Evolutionary conservation across 2,888 invertebrate species (phyloP).

Genomic region (Eupeodes latifasciatus): DNA sequence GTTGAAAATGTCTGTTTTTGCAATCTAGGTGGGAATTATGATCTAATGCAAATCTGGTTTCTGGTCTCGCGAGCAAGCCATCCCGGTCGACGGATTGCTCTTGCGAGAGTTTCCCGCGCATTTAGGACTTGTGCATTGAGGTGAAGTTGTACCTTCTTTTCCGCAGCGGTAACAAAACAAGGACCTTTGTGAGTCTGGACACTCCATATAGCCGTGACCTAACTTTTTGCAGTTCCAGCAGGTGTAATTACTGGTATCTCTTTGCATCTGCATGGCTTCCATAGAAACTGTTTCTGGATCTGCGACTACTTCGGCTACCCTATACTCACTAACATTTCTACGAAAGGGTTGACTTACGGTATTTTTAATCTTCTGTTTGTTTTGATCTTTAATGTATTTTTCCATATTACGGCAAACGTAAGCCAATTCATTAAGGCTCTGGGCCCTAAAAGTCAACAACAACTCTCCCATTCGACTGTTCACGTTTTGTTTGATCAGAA

Average conservation of each 20-base stretch:
- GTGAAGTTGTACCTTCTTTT: not conserved
- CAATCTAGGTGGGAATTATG: not conserved
- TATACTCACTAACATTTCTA: too few species aligned
- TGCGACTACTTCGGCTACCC: too few species aligned
- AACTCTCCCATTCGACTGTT: too few species aligned
- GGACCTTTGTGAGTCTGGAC: not conserved
- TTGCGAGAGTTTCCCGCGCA: not conserved
- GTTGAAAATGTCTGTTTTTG: not conserved
- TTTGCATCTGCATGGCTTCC: not conserved
- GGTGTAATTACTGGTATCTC: not conserved
- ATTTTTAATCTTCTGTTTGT: too few species aligned
- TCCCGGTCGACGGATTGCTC: not conserved
- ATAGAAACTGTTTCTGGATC: not conserved
- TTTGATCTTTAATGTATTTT: not conserved
- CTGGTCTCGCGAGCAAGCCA: not conserved
- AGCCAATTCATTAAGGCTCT: not conserved
- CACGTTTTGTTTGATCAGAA: too few species aligned
- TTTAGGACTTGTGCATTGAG: not conserved
- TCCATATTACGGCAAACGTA: conserved; percentile 1
- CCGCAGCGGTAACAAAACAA: not conserved
- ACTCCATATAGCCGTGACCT: not conserved
- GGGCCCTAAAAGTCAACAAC: too few species aligned
- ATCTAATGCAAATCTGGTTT: not conserved
- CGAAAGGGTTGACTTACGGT: too few species aligned
- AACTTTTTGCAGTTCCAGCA: not conserved